Evolutionary conservation across 2,113 vertebrate genomes (phyloP), one percentile per base, ranked within the genome.

Genomic region (Laticauda colubrina): DNA sequence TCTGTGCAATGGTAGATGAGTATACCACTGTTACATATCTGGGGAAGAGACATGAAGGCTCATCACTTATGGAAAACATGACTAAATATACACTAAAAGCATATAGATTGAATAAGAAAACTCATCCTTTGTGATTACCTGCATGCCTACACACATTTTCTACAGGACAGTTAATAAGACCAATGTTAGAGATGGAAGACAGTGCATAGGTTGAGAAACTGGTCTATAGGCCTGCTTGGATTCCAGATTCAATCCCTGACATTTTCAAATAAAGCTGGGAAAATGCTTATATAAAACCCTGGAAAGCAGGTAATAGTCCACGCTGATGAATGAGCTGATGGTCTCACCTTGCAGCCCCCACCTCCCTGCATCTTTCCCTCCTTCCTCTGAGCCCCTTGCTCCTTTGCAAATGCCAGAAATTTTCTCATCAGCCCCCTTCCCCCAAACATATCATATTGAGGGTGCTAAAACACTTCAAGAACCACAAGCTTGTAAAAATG

Each of bases 11-110:
- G 5, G 94, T 94, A 51, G 94, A 91, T 1, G 94, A 95, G 90
- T 92, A 93, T 34, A 95, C 94, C 20, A 95, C 92, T 26, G 94
- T 93, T 23, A 95, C 92, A 2, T 95, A 95, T 39, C 94, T 95
- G 92, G 53, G 24, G 26, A 85, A 54, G 64, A 88, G 56, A 48
- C 34, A 69, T 69, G 64, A n/a, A 15, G 64, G 29, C 12, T 15
- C 64, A 69, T 69, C 29, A n/a, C 12, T 12, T n/a, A 57, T n/a
- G 59, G 55, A 43, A 59, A 45, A 89, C n/a, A 26, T 12, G n/a
- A 24, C 10, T 43, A 89, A 57, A 89, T 89, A 57, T 12, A 18
- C 4, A 56, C 18, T 64, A n/a, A 12, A n/a, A 29, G n/a, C 11
- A n/a, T n/a, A 64, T 9, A 69, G 11, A n/a, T 69, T 12, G 61